phyloP scores from a whole-genome alignment of 2,888 invertebrate species.

The Cerastis leucographa region DNA sequence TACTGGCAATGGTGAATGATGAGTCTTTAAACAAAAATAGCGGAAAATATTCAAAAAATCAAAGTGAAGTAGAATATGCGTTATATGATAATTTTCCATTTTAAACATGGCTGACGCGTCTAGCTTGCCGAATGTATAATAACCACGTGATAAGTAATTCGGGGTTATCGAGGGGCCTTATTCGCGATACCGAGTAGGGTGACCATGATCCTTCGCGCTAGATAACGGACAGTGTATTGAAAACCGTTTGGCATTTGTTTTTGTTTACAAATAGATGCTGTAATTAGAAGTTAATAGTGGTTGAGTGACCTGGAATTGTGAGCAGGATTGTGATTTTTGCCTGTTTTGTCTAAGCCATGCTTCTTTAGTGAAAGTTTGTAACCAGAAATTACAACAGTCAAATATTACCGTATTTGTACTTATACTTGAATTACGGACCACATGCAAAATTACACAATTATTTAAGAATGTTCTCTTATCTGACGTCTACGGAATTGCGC shows the following conservation, averaged over 20 bases:
- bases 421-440: neutral
- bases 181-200: conserved; percentile 75
- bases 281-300: conserved; percentile 2
- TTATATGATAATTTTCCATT: conserved; percentile 63
- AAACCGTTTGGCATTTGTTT: conserved; percentile 32
- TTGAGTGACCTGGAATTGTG: conserved; percentile 28
- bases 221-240: conserved; percentile 59
- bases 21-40: neutral
- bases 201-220: conserved; percentile 69
- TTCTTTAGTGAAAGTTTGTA: neutral
- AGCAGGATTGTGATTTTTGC: no score
- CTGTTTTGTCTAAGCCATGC: neutral
- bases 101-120: conserved; percentile 59
- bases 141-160: conserved; percentile 88
- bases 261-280: conserved; percentile 38
- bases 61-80: conserved; percentile 51
- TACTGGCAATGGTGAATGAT: neutral
- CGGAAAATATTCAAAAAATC: conserved; percentile 31
- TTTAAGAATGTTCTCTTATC: neutral
- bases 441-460: neutral
- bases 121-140: conserved; percentile 77
- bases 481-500: neutral
- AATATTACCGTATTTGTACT: neutral
- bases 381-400: neutral
- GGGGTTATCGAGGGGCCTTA: conserved; percentile 87